Conservation (phyloP, 2,797 vertebrate genomes). For the Eulemur rubriventer region DNA sequence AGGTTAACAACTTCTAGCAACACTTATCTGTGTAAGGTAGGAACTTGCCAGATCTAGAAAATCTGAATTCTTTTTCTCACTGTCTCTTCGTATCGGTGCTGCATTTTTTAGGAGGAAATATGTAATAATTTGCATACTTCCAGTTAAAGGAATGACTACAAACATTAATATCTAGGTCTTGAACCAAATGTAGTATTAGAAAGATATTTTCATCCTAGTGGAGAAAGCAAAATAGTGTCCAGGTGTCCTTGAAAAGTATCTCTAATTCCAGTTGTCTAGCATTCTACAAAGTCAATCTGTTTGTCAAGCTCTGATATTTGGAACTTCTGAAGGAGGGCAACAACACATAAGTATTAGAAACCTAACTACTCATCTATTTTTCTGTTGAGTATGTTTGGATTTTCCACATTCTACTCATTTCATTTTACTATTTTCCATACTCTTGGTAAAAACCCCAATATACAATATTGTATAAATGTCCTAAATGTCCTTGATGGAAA, state of each 20-base stretch:
- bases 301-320: background rate
- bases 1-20: background rate
- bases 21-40: background rate
- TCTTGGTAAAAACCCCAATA: background rate
- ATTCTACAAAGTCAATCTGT: background rate
- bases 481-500: background rate
- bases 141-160: background rate
- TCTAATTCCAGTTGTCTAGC: background rate
- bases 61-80: background rate
- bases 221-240: background rate
- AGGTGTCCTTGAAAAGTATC: background rate
- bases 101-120: background rate
- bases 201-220: background rate
- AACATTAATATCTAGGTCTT: background rate
- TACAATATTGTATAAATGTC: background rate
- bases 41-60: background rate
- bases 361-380: background rate
- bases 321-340: background rate
- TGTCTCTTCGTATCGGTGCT: background rate
- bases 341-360: background rate
- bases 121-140: background rate
- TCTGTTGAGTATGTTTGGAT: background rate
- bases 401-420: background rate
- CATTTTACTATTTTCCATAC: background rate
- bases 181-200: background rate